Conservation (phyloP, 2,797 vertebrate genomes). For the Acanthopagrus latus region DNA sequence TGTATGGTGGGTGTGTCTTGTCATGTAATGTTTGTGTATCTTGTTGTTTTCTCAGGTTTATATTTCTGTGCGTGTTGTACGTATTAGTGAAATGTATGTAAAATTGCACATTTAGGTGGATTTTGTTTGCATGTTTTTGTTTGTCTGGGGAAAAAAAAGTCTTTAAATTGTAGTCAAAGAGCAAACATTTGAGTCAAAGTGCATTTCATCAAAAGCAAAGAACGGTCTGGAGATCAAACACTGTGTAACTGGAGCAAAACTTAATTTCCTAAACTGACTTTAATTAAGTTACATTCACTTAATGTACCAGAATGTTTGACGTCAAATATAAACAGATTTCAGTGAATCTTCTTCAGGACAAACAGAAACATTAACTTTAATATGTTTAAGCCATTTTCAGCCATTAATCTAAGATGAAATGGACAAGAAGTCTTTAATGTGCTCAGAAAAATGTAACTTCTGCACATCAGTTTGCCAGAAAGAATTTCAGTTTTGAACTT, state of each 20-base stretch:
- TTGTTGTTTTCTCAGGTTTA: not conserved
- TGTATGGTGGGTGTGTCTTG: slow-evolving; percentile 10
- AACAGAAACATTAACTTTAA: not conserved
- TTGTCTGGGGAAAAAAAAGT: not conserved
- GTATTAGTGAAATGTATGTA: not conserved
- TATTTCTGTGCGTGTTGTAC: not conserved
- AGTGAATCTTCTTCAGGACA: not conserved
- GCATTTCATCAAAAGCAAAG: not conserved
- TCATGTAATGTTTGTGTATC: not conserved
- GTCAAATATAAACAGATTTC: not conserved
- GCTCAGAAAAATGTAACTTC: not conserved
- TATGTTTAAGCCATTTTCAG: not conserved
- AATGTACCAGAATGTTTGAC: not conserved
- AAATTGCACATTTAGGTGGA: not conserved
- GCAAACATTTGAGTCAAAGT: not conserved
- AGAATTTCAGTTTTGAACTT: not conserved
- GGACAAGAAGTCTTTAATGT: not conserved
- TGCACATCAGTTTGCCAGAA: not conserved
- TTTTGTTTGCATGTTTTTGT: not conserved
- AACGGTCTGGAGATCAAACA: not conserved
- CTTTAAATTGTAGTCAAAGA: not conserved
- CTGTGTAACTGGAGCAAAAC: not conserved
- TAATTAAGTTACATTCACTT: not conserved
- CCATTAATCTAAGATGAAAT: not conserved
- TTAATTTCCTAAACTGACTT: not conserved